These are phyloP conservation scores for Etheostoma spectabile DNA, from an alignment of 2,113 vertebrate species.

Conservation along the genomic window DNA sequence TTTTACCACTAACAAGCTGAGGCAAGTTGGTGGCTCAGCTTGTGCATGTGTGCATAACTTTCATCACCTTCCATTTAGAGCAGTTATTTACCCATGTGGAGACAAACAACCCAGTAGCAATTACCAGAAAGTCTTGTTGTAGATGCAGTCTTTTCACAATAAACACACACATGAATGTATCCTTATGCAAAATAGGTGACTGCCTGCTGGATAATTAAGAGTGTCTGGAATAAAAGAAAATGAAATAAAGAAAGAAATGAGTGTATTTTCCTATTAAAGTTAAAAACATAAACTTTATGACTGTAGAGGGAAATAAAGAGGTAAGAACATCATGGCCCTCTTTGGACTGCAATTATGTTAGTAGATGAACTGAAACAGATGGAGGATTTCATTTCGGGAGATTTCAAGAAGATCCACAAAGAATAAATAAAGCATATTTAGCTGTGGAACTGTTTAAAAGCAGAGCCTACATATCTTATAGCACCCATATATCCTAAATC, in stretches of 20 bases:
- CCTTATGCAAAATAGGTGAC: constrained; percentile 8
- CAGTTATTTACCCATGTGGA: constrained; percentile 44
- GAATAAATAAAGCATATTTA: not conserved
- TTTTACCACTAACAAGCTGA: constrained; percentile 51
- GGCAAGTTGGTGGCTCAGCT: constrained; percentile 50
- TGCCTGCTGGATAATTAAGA: constrained; percentile 21
- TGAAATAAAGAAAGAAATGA: not conserved
- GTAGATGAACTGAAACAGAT: constrained; percentile 53
- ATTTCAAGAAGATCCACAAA: constrained; percentile 8
- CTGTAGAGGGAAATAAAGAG: constrained; percentile 26
- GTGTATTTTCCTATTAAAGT: constrained; percentile 13
- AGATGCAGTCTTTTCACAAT: constrained; percentile 20
- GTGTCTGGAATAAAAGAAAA: constrained; percentile 31
- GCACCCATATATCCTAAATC: not conserved
- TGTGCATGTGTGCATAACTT: constrained; percentile 27
- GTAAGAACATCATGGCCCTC: constrained; percentile 13
- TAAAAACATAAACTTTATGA: constrained; percentile 30
- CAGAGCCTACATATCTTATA: not conserved
- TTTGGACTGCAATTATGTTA: constrained; percentile 34
- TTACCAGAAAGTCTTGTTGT: constrained; percentile 19
- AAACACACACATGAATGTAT: constrained; percentile 31
- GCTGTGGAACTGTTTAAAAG: not conserved
- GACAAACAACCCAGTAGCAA: constrained; percentile 46
- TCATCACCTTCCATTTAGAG: constrained; percentile 49
- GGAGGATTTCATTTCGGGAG: constrained; percentile 25